Conservation (phyloP, 2,797 vertebrate genomes). For the Phataginus tricuspis region DNA sequence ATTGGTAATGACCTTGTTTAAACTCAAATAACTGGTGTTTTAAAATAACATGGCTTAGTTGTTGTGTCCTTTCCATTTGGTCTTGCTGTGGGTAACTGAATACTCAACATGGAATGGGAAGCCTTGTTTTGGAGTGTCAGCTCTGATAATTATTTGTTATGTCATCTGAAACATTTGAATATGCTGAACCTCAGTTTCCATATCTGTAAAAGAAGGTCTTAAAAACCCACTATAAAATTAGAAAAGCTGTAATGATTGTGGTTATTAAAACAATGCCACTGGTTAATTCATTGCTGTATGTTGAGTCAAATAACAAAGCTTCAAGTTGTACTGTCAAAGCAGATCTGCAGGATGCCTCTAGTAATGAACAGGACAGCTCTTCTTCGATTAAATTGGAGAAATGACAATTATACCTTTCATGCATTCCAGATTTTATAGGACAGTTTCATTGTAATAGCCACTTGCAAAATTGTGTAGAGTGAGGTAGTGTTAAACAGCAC, state of each 20-base stretch:
- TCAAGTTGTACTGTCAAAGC: background rate
- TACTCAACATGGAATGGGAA: background rate
- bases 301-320: background rate
- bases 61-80: background rate
- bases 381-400: slow-evolving; percentile 35
- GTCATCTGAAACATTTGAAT: background rate
- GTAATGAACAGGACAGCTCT: background rate
- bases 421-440: slow-evolving; percentile 49
- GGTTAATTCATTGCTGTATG: background rate
- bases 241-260: background rate
- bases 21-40: background rate
- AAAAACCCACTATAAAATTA: background rate
- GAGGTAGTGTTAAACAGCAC: slow-evolving; percentile 83
- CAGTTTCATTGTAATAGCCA: slow-evolving; percentile 77
- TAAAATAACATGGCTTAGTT: background rate
- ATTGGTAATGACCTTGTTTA: background rate
- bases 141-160: background rate
- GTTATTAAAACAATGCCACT: background rate
- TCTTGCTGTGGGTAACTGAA: background rate
- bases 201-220: background rate
- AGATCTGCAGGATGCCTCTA: too few species aligned
- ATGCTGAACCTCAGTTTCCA: background rate
- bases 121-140: background rate
- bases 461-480: slow-evolving; percentile 76
- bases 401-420: slow-evolving; percentile 28